These are phyloP conservation scores for Esox lucius DNA, from an alignment of 2,797 vertebrate genomes.

Conservation along the genomic window DNA sequence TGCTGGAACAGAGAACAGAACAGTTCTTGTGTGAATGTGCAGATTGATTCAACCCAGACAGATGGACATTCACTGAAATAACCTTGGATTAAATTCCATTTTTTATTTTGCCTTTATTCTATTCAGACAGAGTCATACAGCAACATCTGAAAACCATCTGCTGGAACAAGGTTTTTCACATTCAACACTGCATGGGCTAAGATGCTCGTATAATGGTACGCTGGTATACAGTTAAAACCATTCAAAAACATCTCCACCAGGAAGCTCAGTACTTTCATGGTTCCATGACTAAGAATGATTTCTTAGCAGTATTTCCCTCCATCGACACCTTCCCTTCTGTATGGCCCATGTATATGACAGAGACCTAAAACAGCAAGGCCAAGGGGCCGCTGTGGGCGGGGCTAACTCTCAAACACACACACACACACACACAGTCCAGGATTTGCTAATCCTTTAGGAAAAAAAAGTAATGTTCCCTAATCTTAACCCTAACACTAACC, in stretches of 20 bases:
- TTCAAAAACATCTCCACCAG: conserved; percentile 22
- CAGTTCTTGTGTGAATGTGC: conserved; percentile 27
- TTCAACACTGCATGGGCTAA: not conserved
- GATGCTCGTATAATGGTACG: not conserved
- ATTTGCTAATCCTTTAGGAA: no score
- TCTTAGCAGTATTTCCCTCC: conserved; percentile 31
- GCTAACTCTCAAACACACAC: not conserved
- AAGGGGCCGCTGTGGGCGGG: not conserved
- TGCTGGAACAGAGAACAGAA: conserved; percentile 49
- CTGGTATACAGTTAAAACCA: not conserved
- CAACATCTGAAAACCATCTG: conserved; percentile 10
- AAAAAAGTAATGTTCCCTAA: no score
- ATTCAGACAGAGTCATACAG: conserved; percentile 9
- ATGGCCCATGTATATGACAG: not conserved
- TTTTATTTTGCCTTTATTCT: conserved; percentile 29
- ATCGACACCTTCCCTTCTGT: conserved; percentile 16
- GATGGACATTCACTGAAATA: conserved; percentile 40
- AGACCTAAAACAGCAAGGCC: not conserved
- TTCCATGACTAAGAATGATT: conserved; percentile 55
- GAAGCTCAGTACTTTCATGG: conserved; percentile 53
- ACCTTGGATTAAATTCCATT: conserved; percentile 49
- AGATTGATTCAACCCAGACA: conserved; percentile 52
- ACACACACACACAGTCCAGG: not conserved
- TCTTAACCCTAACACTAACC: no score
- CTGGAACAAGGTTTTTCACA: not conserved